Percentiles rank a stretch among this genome's conserved stretches.
Conservation (phyloP, 1,140 invertebrate genomes). For the Nylanderia fulva region DNA sequence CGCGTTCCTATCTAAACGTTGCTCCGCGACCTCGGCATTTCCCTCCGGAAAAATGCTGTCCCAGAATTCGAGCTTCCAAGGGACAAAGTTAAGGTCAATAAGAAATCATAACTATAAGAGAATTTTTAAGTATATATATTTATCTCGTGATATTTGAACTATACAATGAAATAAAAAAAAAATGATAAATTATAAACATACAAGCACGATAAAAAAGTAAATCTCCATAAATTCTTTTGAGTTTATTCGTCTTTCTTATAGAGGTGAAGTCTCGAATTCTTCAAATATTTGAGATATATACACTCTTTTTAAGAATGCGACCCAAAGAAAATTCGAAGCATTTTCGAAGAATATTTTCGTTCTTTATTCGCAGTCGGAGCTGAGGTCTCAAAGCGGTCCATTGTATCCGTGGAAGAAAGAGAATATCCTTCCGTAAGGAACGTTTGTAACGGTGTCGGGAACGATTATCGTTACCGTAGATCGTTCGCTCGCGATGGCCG, state of each 20-base stretch:
- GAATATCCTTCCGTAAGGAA: conserved; percentile 19
- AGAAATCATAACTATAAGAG: background rate
- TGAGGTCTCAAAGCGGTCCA: background rate
- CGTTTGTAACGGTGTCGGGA: conserved; percentile 19
- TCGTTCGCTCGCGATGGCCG: conserved; percentile 22
- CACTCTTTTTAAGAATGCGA: background rate
- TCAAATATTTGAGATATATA: background rate
- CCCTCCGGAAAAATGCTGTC: background rate
- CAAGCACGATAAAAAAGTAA: no score
- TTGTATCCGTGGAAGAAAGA: conserved; percentile 14
- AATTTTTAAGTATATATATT: no score
- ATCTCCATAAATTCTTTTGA: background rate
- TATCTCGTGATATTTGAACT: no score
- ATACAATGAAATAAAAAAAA: no score
- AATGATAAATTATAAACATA: background rate
- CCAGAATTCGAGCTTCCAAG: no score
- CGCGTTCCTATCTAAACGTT: conserved; percentile 24
- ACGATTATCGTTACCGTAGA: conserved; percentile 40
- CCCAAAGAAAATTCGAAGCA: background rate
- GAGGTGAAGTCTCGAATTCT: background rate
- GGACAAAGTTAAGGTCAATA: background rate
- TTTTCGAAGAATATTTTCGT: conserved; percentile 24
- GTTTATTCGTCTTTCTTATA: background rate
- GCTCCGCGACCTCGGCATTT: conserved; percentile 13
- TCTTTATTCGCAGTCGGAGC: conserved; percentile 17